phyloP scores from a whole-genome alignment of 2,888 invertebrate species.

The Aphidius colemani region DNA sequence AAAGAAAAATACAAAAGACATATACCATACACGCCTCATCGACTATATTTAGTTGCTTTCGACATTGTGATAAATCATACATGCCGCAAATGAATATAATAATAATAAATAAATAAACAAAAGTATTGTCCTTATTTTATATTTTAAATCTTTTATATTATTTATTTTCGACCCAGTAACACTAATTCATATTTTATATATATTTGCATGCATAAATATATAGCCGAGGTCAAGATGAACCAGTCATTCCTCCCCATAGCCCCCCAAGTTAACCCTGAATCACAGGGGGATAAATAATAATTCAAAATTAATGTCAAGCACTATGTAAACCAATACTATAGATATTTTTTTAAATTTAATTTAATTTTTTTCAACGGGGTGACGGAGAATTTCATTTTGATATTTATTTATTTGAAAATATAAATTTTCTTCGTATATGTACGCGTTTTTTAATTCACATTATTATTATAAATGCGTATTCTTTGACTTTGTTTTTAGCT shows the following conservation, averaged over 20 bases:
- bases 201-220: constrained; percentile 34
- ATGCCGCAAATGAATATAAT: too few species aligned
- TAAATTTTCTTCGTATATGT: too few species aligned
- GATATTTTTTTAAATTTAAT: too few species aligned
- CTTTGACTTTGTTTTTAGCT: constrained; percentile 7
- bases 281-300: constrained; percentile 50
- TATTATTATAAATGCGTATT: constrained; percentile 10
- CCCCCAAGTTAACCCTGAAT: constrained; percentile 20
- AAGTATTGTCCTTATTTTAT: too few species aligned
- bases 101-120: not conserved
- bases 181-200: constrained; percentile 42
- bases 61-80: constrained; percentile 14
- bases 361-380: too few species aligned
- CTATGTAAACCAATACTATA: too few species aligned
- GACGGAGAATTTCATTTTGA: not conserved
- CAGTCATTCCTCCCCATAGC: not conserved
- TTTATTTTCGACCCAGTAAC: constrained; percentile 38
- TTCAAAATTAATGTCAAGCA: constrained; percentile 57
- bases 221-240: constrained; percentile 14
- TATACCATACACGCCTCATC: not conserved
- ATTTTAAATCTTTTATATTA: too few species aligned
- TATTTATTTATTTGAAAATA: not conserved
- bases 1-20: not conserved
- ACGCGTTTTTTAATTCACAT: not conserved
- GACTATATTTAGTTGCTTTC: constrained; percentile 21